Base-by-base conservation (phyloP, 2,888 invertebrate genomes). In the Tholera decimalis region DNA sequence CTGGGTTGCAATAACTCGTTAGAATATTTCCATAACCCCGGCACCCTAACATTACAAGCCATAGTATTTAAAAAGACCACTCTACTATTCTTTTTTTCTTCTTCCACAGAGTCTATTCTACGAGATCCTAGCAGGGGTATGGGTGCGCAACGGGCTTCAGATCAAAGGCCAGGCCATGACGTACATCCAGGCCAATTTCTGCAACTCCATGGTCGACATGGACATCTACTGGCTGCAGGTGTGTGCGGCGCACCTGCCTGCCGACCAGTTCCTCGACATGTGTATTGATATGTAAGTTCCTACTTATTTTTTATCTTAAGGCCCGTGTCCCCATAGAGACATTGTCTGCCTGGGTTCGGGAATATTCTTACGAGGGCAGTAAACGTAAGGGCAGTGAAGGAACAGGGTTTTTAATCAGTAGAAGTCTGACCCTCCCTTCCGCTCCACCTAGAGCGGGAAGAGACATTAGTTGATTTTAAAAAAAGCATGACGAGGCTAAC, bases 151-250 rank as follows among this genome's bases (percentile, higher is more conserved):
- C 94, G 99, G 99, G 0, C 96, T 99, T 11, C 99, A 99, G 96
- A 99, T 99, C 88, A 98, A 98, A 92, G 99, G 99, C n/a, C 99
- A 99, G 94, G 99, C 99, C 37, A 99, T 99, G 99, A 99, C 99
- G 20, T 99, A 99, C 93, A 98, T 99, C 86, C 99, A 99, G 93
- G 99, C 99, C 83, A 99, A 99, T 94, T 99, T 99, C 95, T 99
- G 99, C 95, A 99, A 99, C 94, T 99, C 99, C 13, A 99, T 99
- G 98, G 98, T 99, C 13, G 99, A 99, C 92, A 98, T 99, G 88
- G 99, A 99, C 95, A 96, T 99, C 77, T 99, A 98, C 94, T 97
- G 99, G 86, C 96, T 99, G 80, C 99, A 99, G 96, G 97, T 99
- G 56, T 98, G 99, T 93, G 98, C 98, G 37, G 98, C 98, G 22